Conservation (phyloP, 2,113 vertebrate species). For the Silurus glanis region DNA sequence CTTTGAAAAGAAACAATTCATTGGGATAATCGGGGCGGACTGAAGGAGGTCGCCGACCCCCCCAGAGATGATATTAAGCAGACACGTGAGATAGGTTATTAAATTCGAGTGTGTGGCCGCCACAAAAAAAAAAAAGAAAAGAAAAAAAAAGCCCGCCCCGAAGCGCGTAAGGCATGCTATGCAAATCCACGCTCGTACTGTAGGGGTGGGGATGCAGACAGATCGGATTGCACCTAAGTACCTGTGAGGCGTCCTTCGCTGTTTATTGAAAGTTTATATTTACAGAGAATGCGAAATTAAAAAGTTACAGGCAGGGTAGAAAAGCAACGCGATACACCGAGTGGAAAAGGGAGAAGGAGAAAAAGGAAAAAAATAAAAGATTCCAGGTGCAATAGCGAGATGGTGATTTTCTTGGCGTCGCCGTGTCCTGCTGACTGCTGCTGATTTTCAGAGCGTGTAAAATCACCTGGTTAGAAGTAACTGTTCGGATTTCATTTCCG, state of each 20-base stretch:
- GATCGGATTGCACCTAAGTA: slow-evolving; percentile 17
- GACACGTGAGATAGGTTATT: slow-evolving; percentile 57
- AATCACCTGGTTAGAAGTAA: background rate
- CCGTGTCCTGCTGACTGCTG: background rate
- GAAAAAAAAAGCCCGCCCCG: background rate
- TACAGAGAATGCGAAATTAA: slow-evolving; percentile 31
- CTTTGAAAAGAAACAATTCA: slow-evolving; percentile 79
- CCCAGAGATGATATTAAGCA: slow-evolving; percentile 58
- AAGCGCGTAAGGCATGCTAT: slow-evolving; percentile 36
- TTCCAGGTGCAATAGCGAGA: background rate
- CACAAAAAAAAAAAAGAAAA: background rate
- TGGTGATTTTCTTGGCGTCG: background rate
- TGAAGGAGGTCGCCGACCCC: slow-evolving; percentile 46
- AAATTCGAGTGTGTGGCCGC: slow-evolving; percentile 48
- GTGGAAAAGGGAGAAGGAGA: background rate
- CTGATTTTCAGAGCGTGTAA: background rate
- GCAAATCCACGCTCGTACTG: slow-evolving; percentile 24
- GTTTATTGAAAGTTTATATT: slow-evolving; percentile 40
- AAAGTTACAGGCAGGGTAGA: slow-evolving; percentile 21
- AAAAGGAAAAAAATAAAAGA: background rate
- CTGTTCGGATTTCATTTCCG: background rate
- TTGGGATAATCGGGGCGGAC: slow-evolving; percentile 68
- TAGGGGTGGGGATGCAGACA: background rate
- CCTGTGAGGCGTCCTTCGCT: background rate
- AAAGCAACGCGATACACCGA: background rate